Conservation (phyloP, 2,113 vertebrate species). For the Cranoglanis bouderius region DNA sequence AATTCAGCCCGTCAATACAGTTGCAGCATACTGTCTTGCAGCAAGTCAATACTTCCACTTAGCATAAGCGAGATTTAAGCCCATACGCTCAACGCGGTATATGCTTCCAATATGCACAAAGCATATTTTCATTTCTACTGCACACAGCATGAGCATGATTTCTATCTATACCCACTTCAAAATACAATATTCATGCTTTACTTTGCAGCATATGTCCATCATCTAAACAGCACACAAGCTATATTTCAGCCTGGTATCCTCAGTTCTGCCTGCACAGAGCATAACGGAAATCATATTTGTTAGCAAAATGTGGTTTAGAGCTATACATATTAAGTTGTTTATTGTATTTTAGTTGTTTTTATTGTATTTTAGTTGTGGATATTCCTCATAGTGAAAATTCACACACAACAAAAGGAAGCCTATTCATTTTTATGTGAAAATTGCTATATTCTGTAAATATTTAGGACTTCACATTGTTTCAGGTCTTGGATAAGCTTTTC, state of each 20-base stretch:
- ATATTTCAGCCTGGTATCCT: not conserved
- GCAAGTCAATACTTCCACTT: not conserved
- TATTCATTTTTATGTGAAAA: not conserved
- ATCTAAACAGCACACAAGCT: not conserved
- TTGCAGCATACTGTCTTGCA: not conserved
- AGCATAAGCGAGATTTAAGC: not conserved
- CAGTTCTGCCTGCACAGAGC: not conserved
- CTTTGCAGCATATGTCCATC: not conserved
- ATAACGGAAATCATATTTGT: not conserved
- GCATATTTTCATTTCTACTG: not conserved
- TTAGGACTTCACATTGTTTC: not conserved
- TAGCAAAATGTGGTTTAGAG: not conserved
- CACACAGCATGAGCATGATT: not conserved
- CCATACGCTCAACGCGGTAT: not conserved
- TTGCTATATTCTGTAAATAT: not conserved
- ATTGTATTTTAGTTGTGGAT: not conserved
- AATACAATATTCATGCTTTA: not conserved
- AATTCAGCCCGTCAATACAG: not conserved
- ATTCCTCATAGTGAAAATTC: not conserved
- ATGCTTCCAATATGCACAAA: not conserved
- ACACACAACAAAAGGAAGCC: not conserved
- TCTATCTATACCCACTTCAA: not conserved
- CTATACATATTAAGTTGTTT: not conserved
- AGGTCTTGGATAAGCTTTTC: not conserved
- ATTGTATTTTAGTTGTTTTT: not conserved